A percentile compares a stretch with the other conserved stretches of the same genome.
Evolutionary conservation across 2,113 vertebrate genomes (phyloP).

Genomic region (Excalfactoria chinensis): DNA sequence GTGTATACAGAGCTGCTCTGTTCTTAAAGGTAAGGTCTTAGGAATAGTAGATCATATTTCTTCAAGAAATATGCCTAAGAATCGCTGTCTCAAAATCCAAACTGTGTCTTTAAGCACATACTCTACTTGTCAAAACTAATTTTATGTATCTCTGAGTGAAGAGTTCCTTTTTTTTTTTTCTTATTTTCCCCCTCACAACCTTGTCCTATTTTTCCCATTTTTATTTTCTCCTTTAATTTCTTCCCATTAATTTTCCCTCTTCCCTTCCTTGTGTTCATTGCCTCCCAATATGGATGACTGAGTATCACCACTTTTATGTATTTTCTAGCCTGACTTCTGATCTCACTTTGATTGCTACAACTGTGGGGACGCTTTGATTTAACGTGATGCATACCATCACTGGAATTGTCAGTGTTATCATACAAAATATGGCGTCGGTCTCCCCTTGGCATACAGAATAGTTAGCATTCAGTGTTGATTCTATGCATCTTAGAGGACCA

Average conservation of each 20-base stretch:
- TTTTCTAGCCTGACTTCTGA: background rate
- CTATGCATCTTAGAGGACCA: background rate
- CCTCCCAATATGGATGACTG: background rate
- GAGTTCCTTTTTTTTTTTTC: background rate
- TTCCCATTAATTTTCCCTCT: background rate
- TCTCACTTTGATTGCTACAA: background rate
- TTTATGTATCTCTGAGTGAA: background rate
- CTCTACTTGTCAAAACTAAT: background rate
- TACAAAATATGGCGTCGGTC: background rate
- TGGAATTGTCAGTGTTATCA: background rate
- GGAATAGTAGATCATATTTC: background rate
- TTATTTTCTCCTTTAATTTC: background rate
- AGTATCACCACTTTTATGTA: background rate
- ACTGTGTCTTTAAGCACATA: background rate
- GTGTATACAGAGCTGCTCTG: background rate
- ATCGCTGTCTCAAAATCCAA: background rate
- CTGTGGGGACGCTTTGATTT: background rate
- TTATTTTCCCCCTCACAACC: background rate
- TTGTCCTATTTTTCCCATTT: background rate
- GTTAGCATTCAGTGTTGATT: background rate
- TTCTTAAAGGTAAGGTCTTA: background rate
- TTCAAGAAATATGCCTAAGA: background rate
- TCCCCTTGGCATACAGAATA: background rate
- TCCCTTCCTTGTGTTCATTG: background rate
- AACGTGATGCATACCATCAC: background rate